These are phyloP conservation scores for Bursaphelenchus okinawaensis DNA, from an alignment of 2,888 invertebrate genomes.

Conservation along the genomic window DNA sequence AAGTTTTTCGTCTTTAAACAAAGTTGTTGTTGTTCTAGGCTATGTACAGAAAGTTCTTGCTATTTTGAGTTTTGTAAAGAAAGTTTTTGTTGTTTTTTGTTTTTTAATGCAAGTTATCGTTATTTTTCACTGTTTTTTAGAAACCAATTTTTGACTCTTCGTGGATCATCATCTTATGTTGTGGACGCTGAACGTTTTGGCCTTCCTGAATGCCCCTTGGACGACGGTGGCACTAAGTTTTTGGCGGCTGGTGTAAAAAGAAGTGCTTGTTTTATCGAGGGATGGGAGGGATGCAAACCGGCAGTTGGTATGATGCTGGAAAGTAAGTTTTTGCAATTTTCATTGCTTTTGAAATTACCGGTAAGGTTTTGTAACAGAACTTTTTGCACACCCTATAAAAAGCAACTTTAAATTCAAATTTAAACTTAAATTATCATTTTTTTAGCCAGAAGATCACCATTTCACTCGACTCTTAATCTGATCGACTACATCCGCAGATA, in stretches of 20 bases:
- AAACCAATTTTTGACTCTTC: constrained; percentile 19
- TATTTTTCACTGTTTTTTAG: too few species aligned
- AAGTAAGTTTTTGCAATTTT: neutral
- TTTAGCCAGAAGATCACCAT: constrained; percentile 25
- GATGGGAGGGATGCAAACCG: neutral
- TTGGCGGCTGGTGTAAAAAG: constrained; percentile 10
- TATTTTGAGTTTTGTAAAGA: too few species aligned
- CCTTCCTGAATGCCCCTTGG: neutral
- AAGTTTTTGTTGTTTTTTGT: too few species aligned
- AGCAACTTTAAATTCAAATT: neutral
- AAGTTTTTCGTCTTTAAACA: neutral
- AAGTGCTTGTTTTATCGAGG: constrained; percentile 5
- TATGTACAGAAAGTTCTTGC: too few species aligned
- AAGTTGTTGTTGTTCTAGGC: neutral
- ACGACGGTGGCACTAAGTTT: constrained; percentile 3
- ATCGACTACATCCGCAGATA: neutral
- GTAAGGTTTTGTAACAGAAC: neutral
- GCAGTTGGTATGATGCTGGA: constrained; percentile 6
- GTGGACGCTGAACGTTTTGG: constrained; percentile 19
- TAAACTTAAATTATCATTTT: neutral
- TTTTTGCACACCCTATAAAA: neutral
- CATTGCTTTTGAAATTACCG: too few species aligned
- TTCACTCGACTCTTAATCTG: constrained; percentile 12
- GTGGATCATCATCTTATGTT: constrained; percentile 24
- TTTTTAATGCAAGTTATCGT: too few species aligned